Evolutionary conservation across 2,888 invertebrate species (phyloP), one percentile per base, ranked within the genome.

Genomic region (Polydrusus tereticollis): DNA sequence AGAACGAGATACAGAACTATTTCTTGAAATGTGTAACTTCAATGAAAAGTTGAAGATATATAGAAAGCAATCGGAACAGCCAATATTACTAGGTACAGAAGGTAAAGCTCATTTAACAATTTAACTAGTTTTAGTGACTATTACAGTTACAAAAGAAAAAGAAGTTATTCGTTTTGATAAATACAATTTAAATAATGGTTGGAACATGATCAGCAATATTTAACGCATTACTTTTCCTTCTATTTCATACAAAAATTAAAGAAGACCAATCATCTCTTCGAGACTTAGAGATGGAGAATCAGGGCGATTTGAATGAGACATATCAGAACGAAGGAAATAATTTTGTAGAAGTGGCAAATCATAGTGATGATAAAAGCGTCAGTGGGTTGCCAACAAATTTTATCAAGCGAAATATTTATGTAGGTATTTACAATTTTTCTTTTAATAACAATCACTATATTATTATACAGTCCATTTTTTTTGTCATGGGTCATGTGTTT

Each of bases 1-100:
- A 0, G 57, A 63, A 29, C 43, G 63, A 29, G 74, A 77, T 16
- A 57, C 75, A 0, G 74, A 76, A 16, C 10, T 55, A 43, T 79
- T 79, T 66, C 43, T 78, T 23, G 65, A 75, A 63, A 63, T 79
- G 23, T 77, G 77, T 57, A 66, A 74, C 23, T 79, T 77, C 55
- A 76, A 78, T 8, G 29, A 47, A 26, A 67, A 21, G 18, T 36
- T 58, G 18, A 58, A 59, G n/a, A 23, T 20, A 4, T 47, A 18
- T 47, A 43, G 47, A 33, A 12, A 47, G 23, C 29, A 58, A 21
- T 36, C 47, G 18, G 33, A 20, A 1, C 10, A 57, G 16, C 5
- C n/a, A 20, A 4, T 21, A 3, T 3, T 69, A 1, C 52, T 55
- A 36, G 36, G 20, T 10, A 18, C 18, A 1, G 18, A 43, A 7